phyloP scores from a whole-genome alignment of 2,113 vertebrate species.

The Phoxinus phoxinus region DNA sequence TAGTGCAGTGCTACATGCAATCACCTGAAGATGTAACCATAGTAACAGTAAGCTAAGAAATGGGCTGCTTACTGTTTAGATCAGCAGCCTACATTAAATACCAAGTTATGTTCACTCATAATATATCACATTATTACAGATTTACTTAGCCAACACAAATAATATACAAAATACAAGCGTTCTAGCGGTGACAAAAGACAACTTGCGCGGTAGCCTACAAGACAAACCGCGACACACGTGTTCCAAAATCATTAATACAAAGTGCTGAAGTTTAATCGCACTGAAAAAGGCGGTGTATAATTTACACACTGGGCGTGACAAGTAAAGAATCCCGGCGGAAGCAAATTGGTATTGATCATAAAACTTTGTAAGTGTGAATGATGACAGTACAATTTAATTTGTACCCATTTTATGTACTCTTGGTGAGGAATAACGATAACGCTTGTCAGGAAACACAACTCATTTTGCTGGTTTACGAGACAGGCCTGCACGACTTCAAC shows the following conservation, averaged over 20 bases:
- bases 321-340: neutral
- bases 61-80: too few relatives aligned
- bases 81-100: too few relatives aligned
- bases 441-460: constrained; percentile 3
- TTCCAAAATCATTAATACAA: neutral
- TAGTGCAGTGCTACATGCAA: too few relatives aligned
- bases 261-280: neutral
- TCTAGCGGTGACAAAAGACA: neutral
- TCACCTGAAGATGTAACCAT: too few relatives aligned
- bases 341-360: constrained; percentile 23
- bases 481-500: neutral
- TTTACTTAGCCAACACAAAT: too few relatives aligned
- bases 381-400: neutral
- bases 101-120: too few relatives aligned
- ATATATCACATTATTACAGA: too few relatives aligned
- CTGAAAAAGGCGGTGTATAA: neutral
- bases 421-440: neutral
- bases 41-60: too few relatives aligned
- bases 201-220: neutral
- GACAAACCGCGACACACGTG: neutral
- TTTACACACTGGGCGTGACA: neutral
- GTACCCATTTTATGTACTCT: constrained; percentile 9
- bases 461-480: constrained; percentile 24
- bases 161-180: too few relatives aligned
- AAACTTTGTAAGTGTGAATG: constrained; percentile 4